Conservation (phyloP, 1,140 invertebrate genomes). For the Platorchestia sp. region DNA sequence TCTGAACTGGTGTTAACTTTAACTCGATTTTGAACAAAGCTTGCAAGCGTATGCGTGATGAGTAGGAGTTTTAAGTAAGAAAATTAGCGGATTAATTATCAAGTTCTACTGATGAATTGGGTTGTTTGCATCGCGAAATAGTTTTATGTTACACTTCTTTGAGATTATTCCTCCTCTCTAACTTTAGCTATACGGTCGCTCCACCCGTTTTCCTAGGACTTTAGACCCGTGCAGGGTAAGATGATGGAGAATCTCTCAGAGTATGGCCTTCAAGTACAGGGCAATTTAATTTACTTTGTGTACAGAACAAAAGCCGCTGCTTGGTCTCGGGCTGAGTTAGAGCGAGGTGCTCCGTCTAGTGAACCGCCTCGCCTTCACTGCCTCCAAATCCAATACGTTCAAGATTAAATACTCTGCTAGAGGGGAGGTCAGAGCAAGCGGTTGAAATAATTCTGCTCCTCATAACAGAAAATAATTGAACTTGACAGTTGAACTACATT, state of each 20-base stretch:
- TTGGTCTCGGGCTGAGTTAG: neutral
- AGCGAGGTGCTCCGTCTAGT: neutral
- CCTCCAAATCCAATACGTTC: neutral
- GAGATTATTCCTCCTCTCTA: neutral
- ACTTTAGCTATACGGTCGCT: neutral
- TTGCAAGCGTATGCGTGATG: neutral
- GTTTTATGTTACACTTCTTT: too few species aligned
- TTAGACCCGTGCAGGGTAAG: neutral
- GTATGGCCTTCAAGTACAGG: neutral
- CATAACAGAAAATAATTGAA: too few species aligned
- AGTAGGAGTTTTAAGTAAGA: neutral
- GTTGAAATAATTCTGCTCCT: neutral
- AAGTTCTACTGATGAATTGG: too few species aligned
- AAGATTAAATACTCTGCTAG: neutral
- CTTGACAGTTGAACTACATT: too few species aligned
- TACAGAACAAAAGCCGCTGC: neutral
- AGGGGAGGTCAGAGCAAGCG: neutral
- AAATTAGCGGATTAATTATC: too few species aligned
- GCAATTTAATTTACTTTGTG: neutral
- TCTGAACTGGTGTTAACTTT: neutral
- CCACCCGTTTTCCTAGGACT: neutral
- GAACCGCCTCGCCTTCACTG: neutral
- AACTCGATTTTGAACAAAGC: neutral
- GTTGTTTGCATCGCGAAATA: too few species aligned
- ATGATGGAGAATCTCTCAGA: neutral